These are phyloP conservation scores for Eudyptes chrysolophus DNA, from an alignment of 2,113 vertebrate species.

Conservation along the genomic window DNA sequence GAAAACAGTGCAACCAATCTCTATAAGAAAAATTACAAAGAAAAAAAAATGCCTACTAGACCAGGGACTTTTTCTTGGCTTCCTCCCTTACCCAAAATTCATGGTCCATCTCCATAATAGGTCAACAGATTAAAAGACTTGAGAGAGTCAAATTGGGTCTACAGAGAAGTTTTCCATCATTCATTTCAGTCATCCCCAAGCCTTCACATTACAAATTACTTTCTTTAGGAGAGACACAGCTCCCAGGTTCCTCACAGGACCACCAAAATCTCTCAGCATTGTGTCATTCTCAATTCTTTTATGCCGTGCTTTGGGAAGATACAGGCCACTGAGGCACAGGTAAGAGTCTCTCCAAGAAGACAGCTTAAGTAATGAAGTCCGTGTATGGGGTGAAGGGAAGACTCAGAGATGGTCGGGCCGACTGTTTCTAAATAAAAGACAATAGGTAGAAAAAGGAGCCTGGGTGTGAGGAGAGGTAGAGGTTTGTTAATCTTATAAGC, in stretches of 20 bases:
- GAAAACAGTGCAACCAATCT: background rate
- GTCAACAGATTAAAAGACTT: background rate
- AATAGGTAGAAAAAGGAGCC: background rate
- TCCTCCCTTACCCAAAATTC: background rate
- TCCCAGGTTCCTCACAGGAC: background rate
- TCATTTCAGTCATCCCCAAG: background rate
- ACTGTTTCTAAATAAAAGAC: background rate
- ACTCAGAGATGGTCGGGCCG: background rate
- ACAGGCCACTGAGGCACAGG: background rate
- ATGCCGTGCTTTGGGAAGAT: background rate
- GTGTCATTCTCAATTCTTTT: background rate
- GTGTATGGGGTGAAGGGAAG: background rate
- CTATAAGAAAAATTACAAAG: background rate
- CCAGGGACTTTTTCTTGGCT: background rate
- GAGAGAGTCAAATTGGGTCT: fast-evolving
- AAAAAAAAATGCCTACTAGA: background rate
- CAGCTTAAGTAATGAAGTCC: background rate
- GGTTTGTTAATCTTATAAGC: background rate
- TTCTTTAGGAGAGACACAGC: background rate
- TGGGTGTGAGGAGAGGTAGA: background rate
- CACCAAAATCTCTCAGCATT: background rate
- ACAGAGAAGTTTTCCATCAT: background rate
- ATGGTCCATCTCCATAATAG: background rate
- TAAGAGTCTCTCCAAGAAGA: background rate
- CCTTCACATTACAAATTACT: background rate